Evolutionary conservation across 1,140 invertebrate species (phyloP).

Genomic region (Bacillus rossius): DNA sequence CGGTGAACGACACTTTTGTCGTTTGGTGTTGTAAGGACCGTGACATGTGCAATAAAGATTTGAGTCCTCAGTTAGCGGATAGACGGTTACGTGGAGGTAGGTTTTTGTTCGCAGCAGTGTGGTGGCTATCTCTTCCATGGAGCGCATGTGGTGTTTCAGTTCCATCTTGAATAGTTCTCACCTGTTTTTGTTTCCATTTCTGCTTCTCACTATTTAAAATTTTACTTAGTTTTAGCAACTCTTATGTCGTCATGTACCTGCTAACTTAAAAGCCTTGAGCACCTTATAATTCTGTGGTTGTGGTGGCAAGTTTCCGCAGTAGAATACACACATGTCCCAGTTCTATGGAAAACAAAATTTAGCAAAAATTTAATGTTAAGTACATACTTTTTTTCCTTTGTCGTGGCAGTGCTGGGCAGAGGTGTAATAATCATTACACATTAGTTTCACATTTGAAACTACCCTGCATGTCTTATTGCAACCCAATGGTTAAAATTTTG

Average conservation of each 20-base stretch:
- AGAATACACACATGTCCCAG: no score
- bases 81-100: conserved; percentile 10
- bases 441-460: no score
- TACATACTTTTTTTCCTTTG: no score
- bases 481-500: no score
- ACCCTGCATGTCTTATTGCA: no score
- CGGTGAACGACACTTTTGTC: conserved; percentile 45
- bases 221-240: no score
- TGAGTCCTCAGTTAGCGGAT: conserved; percentile 28
- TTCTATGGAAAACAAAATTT: no score
- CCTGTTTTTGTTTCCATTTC: conserved; percentile 5
- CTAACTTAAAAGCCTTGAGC: background rate
- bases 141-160: background rate
- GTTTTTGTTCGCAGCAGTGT: background rate
- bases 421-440: no score
- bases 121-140: background rate
- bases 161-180: conserved; percentile 1
- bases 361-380: no score
- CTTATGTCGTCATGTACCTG: background rate
- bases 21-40: conserved; percentile 52
- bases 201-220: conserved; percentile 12
- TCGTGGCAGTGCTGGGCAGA: no score
- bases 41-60: conserved; percentile 56
- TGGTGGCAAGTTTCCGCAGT: no score
- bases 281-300: no score